These are phyloP conservation scores for Drusus annulatus DNA, from an alignment of 1,140 invertebrate species.

Conservation along the genomic window DNA sequence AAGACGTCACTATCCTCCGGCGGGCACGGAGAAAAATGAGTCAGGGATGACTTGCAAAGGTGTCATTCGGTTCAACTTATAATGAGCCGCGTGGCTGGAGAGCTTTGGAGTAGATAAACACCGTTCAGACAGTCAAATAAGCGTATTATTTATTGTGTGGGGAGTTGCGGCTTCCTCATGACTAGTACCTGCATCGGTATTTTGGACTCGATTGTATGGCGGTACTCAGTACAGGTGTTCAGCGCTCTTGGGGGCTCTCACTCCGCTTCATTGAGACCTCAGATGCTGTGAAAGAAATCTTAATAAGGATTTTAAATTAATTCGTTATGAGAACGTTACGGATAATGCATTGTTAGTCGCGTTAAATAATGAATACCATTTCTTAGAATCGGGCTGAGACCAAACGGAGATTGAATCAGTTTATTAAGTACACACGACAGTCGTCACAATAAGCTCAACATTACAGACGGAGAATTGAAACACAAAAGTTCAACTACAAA, in stretches of 20 bases:
- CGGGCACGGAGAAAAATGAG: slow-evolving; percentile 54
- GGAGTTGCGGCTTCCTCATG: slow-evolving; percentile 31
- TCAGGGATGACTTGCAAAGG: slow-evolving; percentile 56
- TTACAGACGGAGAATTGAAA: not conserved
- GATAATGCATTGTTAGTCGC: slow-evolving; percentile 41
- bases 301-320: slow-evolving; percentile 54
- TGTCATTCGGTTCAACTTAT: slow-evolving; percentile 53
- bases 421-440: slow-evolving; percentile 16
- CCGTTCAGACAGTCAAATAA: slow-evolving; percentile 59
- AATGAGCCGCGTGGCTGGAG: slow-evolving; percentile 52
- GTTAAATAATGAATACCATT: slow-evolving; percentile 4
- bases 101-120: slow-evolving; percentile 57
- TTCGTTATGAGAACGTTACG: slow-evolving; percentile 51
- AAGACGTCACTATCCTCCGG: slow-evolving; percentile 41
- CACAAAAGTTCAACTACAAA: slow-evolving; percentile 8
- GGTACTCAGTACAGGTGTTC: slow-evolving; percentile 43
- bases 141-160: slow-evolving; percentile 54
- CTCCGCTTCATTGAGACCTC: slow-evolving; percentile 50
- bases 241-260: slow-evolving; percentile 41
- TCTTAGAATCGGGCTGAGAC: slow-evolving; percentile 34
- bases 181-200: slow-evolving; percentile 42
- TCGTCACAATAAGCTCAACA: slow-evolving; percentile 21
- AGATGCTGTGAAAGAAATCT: slow-evolving; percentile 51
- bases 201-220: slow-evolving; percentile 49
- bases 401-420: not conserved